Conservation (phyloP, 2,888 invertebrate species). For the Apoda limacodes region DNA sequence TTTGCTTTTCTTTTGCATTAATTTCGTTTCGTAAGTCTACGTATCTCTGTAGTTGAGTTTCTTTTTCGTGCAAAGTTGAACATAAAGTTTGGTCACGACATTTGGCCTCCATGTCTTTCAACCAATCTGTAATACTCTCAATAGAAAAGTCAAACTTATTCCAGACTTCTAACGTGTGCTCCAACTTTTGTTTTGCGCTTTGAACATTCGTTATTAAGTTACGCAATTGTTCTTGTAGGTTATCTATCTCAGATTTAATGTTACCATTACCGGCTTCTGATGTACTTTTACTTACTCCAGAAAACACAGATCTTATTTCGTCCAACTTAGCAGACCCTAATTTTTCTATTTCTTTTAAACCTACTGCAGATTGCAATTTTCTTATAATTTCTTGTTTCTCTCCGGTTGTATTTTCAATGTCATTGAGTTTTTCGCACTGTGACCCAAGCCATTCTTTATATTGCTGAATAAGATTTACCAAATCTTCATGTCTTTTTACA, state of each 20-base stretch:
- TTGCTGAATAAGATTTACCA: conserved; percentile 78
- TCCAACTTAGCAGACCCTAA: conserved; percentile 75
- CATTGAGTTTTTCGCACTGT: conserved; percentile 83
- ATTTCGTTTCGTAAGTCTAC: conserved; percentile 82
- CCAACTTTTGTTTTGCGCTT: conserved; percentile 78
- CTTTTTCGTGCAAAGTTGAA: conserved; percentile 84
- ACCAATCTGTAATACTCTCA: conserved; percentile 87
- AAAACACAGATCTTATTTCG: conserved; percentile 75
- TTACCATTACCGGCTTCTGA: conserved; percentile 81
- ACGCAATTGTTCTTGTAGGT: conserved; percentile 74
- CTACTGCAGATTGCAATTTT: conserved; percentile 74
- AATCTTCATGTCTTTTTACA: conserved; percentile 86
- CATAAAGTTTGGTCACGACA: conserved; percentile 89
- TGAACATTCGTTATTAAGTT: conserved; percentile 76
- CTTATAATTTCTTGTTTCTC: conserved; percentile 85
- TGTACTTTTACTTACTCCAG: conserved; percentile 80
- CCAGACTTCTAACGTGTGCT: conserved; percentile 84
- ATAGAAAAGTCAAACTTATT: conserved; percentile 85
- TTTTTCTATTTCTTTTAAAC: conserved; percentile 74
- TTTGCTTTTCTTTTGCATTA: conserved; percentile 82
- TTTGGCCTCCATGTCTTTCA: conserved; percentile 83
- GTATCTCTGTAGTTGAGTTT: conserved; percentile 77
- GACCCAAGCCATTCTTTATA: conserved; percentile 86
- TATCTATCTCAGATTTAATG: conserved; percentile 79
- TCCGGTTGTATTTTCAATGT: conserved; percentile 86